These are phyloP conservation scores for Larimichthys polyactis DNA, from an alignment of 2,113 vertebrate genomes.

Conservation along the genomic window DNA sequence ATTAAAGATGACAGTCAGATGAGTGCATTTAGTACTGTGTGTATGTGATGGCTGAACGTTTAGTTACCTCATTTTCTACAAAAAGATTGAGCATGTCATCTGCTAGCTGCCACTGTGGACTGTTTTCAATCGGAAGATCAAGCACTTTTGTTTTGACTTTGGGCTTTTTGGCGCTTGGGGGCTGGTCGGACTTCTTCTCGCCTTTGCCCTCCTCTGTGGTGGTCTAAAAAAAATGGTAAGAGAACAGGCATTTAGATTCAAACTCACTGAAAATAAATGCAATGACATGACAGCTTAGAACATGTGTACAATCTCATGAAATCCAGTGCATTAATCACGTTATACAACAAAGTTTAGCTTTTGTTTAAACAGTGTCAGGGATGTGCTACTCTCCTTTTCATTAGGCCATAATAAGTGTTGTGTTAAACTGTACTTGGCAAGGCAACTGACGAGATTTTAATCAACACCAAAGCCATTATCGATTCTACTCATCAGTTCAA, in stretches of 20 bases:
- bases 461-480: no score
- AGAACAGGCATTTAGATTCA: background rate
- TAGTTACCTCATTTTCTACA: constrained; percentile 94
- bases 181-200: constrained; percentile 94
- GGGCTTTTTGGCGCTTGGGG: constrained; percentile 96
- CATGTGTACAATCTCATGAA: background rate
- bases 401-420: background rate
- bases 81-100: constrained; percentile 95
- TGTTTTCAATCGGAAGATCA: constrained; percentile 95
- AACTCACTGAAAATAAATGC: background rate
- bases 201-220: constrained; percentile 90
- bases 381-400: background rate
- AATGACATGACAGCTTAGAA: background rate
- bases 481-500: no score
- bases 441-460: no score
- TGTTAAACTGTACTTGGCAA: no score
- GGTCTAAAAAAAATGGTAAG: constrained; percentile 79
- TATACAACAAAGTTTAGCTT: background rate
- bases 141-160: constrained; percentile 97
- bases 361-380: background rate
- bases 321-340: background rate
- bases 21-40: background rate
- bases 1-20: background rate
- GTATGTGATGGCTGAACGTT: background rate
- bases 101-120: constrained; percentile 94